Evolutionary conservation across 2,888 invertebrate species (phyloP), one percentile per base, ranked within the genome.

Genomic region (Pegoplata infirma): DNA sequence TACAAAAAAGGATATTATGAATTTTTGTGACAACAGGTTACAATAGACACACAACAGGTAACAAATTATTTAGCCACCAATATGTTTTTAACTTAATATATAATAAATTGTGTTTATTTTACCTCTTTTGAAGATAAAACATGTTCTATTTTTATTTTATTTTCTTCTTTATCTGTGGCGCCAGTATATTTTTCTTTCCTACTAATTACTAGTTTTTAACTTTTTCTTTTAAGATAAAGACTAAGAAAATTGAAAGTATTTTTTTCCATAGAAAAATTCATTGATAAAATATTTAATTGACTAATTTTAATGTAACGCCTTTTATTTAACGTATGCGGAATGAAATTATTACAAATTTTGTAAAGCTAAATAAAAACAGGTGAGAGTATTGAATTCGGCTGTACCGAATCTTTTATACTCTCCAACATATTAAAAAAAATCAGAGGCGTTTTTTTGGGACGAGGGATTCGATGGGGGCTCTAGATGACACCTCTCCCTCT

Each of bases 191-290:
- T 66, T 58, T 6, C 0, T 40, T n/a, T 69, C 58, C 23, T 5
- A 53, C 58, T 78, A 66, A 71, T 78, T 66, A 47, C 23, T 74
- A 67, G 68, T 61, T 67, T 66, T 40, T 44, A 67, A 14, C 59
- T 46, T 66, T 2, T 25, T 36, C 16, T 40, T 19, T 28, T n/a
- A n/a, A 40, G n/a, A 40, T 40, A 40, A n/a, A 40, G n/a, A n/a
- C 10, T 12, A 40, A n/a, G 36, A 40, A 40, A 32, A 32, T 32
- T 32, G 32, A 32, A 32, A 32, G 32, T 32, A 32, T 32, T 32
- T 32, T 10, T 5, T 21, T 23, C 5, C 10, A 56, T 14, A 16
- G 32, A 32, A 32, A 32, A 32, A 10, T 59, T 47, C 63, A 63
- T 63, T 63, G 63, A 63, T 51, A 49, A 63, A 63, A 21, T 14